Base-by-base conservation (phyloP, 1,140 invertebrate species). In the Nephila pilipes region DNA sequence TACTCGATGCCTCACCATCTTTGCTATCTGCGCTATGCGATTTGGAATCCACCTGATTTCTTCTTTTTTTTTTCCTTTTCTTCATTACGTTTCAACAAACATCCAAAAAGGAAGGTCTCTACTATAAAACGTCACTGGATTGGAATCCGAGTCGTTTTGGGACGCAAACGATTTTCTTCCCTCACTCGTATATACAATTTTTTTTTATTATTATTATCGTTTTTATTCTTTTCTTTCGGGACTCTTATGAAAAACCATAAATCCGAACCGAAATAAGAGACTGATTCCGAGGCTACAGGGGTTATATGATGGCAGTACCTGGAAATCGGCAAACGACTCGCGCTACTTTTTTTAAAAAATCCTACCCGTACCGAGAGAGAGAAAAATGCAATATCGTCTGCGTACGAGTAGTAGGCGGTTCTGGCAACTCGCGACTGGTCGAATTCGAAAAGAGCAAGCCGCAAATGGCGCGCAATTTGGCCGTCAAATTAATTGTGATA, bases 381-480 rank as follows among this genome's bases (percentile, higher is more conserved):
- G 55, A 57, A 88, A 88, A 88, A 25, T 36, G 57, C 81, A 83
- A 54, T 88, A 36, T 55, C 83, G 83, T 57, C 54, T 85, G 83
- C 83, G 65, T 80, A 90, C 75, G 54, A 81, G 88, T 65, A 55
- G 88, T 90, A 55, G 88, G 88, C 81, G 80, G 90, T 46, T 85
- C 90, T 85, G 29, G 58, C 79, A 79, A 65, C 80, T 85, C 25
- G 75, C 75, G 81, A 90, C 75, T 89, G 89, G 89, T 90, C 81
- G 80, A 85, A 85, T 85, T 46, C 79, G 60, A 58, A 69, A 92
- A 92, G 85, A 87, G 55, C 65, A 46, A 32, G 91, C 91, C 83
- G 91, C 90, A 91, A 92, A 92, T 92, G 91, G 91, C 83, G 81
- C 91, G 20, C 91, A 92, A 92, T 92, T 92, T 92, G 63, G 91